Evolutionary conservation across 2,113 vertebrate genomes (phyloP), one percentile per base, ranked within the genome.

Genomic region (Cyprinodon variegatus): DNA sequence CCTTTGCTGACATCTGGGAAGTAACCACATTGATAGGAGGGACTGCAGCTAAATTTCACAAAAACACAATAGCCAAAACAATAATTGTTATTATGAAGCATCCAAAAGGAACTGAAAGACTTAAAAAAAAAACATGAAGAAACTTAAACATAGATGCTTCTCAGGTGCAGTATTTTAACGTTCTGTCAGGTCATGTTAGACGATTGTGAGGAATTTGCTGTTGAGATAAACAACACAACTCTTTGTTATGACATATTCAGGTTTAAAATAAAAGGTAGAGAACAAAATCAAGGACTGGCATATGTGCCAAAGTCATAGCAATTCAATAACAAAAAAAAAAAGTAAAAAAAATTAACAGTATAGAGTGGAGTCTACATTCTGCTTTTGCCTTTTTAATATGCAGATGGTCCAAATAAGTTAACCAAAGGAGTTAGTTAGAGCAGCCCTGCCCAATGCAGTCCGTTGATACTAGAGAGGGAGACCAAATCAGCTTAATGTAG

Each of bases 181-280:
- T 53, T 65, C 72, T 10, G 60, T 48, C 65, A 45, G 13, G 14
- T 61, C 22, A 48, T 67, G 72, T 83, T 61, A 66, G 76, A 78
- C 74, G 41, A 68, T 68, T 20, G 20, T 39, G 41, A 68, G 46
- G 39, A 41, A 20, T 53, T 37, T 39, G 22, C 12, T 78, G 45
- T 57, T 17, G 46, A 76, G 11, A 57, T 61, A 63, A 57, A 82
- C 77, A 76, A 65, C 61, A 14, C 13, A 12, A 4, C n/a, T 67
- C 68, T 70, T 76, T 84, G 68, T 79, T 79, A 74, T 59, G 2
- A 17, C 7, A 65, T 15, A 65, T 14, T n/a, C 50, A 53, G 40
- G 45, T 45, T 78, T 62, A 15, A 4, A 62, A 36, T 4, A 39
- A 38, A 14, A 20, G 50, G n/a, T n/a, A 59, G 53, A 37, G 22